Evolutionary conservation across 1,140 invertebrate genomes (phyloP), one percentile per base, ranked within the genome.

Genomic region (Zaprionus davidi): DNA sequence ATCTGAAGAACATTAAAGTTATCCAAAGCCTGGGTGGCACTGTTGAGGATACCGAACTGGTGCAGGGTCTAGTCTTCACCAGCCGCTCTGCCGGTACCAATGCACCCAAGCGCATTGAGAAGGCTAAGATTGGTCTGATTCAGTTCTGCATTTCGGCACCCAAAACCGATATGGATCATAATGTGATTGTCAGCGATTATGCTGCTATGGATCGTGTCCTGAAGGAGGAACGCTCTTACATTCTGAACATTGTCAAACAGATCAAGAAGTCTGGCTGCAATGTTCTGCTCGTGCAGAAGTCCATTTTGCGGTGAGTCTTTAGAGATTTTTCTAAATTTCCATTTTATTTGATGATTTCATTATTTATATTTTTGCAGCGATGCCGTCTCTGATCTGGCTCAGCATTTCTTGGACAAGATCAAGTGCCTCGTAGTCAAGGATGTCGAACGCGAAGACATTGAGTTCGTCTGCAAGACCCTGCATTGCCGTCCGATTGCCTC

Each of bases 131-230:
- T 94, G 99, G 98, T 76, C 95, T 99, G 0, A 99, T 99, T 82
- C 99, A 99, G 93, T 99, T 99, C 93, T 99, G 99, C 93, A 98
- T 99, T 93, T 99, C 99, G 49, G 98, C 99, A 67, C 99, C 99
- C 9, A 99, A 99, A 94, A 99, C 99, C 71, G 99, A 99, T 94
- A 99, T 99, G 98, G 99, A 99, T 92, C 98, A 99, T 93, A 98
- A 96, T 93, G 98, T 99, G 1, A 96, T 99, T 80, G 98, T 99
- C 11, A 98, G 98, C 0, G 99, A 99, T 93, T 99, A 99, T 92
- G 95, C 98, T 46, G 98, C 99, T 70, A 99, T 99, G 99, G 99
- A 99, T 93, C 95, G 99, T 70, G 98, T 99, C 1, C 92, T 99
- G n/a, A 97, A 99, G 92, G 99, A 99, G 93, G 99, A 99, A 93